A percentile compares a stretch with the other conserved stretches of the same genome.
Conservation (phyloP, 2,797 vertebrate species). For the Chrysocyon brachyurus region DNA sequence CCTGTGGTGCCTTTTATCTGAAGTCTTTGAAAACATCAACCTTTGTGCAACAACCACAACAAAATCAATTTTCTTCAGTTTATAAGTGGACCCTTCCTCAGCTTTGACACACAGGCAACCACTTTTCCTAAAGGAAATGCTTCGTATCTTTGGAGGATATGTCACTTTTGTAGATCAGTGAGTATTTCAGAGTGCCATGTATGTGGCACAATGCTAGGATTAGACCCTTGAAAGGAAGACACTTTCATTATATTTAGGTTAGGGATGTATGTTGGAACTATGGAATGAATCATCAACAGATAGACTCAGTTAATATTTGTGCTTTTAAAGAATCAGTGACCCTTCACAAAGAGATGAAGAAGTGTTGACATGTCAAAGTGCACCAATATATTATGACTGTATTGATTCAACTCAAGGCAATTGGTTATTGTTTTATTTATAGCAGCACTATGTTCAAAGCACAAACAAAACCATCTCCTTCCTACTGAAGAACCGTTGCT, state of each 20-base stretch:
- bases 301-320: constrained; percentile 69
- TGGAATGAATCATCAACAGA: constrained; percentile 8
- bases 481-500: not conserved
- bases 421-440: not conserved
- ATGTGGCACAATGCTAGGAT: not conserved
- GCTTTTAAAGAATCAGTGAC: constrained; percentile 69
- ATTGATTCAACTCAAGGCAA: not conserved
- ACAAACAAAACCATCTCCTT: not conserved
- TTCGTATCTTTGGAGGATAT: not conserved
- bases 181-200: not conserved
- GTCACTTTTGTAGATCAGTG: constrained; percentile 56
- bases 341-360: constrained; percentile 70
- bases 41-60: constrained; percentile 27
- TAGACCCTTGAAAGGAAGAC: not conserved
- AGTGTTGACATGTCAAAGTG: not conserved
- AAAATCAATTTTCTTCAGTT: constrained; percentile 68
- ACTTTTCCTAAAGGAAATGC: constrained; percentile 51
- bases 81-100: constrained; percentile 62
- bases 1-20: not conserved
- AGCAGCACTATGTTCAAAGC: not conserved
- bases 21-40: constrained; percentile 64
- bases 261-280: not conserved
- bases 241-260: not conserved
- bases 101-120: not conserved
- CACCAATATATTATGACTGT: not conserved